Evolutionary conservation across 2,113 vertebrate genomes (phyloP).

Genomic region (Serinus canaria): DNA sequence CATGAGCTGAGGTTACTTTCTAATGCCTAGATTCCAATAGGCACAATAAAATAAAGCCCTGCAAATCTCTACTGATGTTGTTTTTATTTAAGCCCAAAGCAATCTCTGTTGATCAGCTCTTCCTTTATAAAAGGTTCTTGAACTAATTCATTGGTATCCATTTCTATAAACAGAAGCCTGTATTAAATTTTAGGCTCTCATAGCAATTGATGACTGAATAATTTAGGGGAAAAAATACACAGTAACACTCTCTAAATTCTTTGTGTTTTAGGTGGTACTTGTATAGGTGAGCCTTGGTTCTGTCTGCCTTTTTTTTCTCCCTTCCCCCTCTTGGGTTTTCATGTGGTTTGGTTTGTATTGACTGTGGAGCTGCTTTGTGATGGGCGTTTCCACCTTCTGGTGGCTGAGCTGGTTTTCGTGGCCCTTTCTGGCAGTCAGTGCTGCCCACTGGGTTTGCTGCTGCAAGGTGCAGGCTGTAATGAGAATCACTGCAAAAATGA

Average conservation of each 20-base stretch:
- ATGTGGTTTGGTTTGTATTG: not conserved
- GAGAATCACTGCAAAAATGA: not conserved
- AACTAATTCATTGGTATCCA: not conserved
- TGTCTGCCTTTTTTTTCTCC: not conserved
- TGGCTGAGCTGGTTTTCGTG: not conserved
- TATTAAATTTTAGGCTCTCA: not conserved
- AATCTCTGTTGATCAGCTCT: not conserved
- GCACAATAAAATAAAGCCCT: not conserved
- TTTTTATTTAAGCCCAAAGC: not conserved
- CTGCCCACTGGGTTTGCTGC: not conserved
- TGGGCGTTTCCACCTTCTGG: not conserved
- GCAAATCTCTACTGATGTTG: not conserved
- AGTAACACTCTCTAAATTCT: not conserved
- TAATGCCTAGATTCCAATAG: not conserved
- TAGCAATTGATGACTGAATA: not conserved
- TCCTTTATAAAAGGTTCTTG: not conserved
- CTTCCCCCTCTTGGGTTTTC: not conserved
- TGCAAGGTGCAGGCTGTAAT: rapidly evolving
- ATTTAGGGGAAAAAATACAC: not conserved
- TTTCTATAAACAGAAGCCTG: not conserved
- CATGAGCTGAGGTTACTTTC: not conserved
- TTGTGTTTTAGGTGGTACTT: not conserved
- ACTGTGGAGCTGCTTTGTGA: not conserved
- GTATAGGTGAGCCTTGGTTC: not conserved
- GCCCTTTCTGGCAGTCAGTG: not conserved